These are phyloP conservation scores for Meriones psammophilus DNA, from an alignment of 2,797 vertebrate genomes.

Conservation along the genomic window DNA sequence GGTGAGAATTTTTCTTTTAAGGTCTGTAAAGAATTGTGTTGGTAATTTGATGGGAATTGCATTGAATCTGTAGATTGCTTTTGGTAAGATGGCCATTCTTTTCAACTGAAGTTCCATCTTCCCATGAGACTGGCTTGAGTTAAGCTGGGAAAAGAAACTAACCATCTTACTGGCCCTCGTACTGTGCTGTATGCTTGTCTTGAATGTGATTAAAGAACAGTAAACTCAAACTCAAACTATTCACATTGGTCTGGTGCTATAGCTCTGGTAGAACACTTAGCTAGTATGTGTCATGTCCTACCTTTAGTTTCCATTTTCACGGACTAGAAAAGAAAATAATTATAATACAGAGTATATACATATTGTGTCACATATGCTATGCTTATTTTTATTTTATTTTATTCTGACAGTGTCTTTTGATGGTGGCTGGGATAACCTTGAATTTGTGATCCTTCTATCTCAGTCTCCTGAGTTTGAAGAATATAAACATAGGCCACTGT, in stretches of 20 bases:
- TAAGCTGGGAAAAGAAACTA: background rate
- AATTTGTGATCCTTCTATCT: background rate
- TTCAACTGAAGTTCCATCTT: background rate
- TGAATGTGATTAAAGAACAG: background rate
- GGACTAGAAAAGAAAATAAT: background rate
- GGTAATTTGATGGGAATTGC: too few relatives aligned
- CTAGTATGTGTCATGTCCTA: background rate
- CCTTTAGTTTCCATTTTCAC: background rate
- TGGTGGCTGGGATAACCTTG: background rate
- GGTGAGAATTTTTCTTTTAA: too few relatives aligned
- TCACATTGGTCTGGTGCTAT: background rate
- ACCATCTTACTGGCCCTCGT: background rate
- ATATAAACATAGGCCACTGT: too few relatives aligned
- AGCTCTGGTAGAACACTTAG: background rate
- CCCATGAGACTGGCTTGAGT: background rate
- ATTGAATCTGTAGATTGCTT: too few relatives aligned
- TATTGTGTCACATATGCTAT: background rate
- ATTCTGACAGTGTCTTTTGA: background rate
- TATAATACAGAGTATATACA: background rate
- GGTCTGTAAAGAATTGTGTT: too few relatives aligned
- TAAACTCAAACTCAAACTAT: constrained; percentile 38
- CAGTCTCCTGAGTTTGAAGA: background rate
- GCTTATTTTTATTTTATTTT: background rate
- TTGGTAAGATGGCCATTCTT: background rate
- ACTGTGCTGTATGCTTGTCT: background rate